A percentile compares a stretch with the other conserved stretches of the same genome.
Conservation (phyloP, 2,113 vertebrate genomes). For the Falco punctatus region DNA sequence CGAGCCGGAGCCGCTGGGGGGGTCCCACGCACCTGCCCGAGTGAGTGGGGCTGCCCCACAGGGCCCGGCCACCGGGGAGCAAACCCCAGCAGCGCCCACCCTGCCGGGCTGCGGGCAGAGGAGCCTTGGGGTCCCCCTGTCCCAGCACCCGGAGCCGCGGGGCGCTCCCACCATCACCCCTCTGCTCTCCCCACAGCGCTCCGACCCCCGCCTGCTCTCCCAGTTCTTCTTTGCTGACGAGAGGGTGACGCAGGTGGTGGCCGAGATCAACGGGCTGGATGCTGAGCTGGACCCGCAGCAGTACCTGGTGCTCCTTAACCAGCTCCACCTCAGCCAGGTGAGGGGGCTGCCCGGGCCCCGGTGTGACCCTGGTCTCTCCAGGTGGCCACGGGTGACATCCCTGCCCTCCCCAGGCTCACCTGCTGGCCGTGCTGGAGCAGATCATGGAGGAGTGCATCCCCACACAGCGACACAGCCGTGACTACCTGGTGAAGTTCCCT, state of each 20-base stretch:
- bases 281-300: constrained; percentile 73
- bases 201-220: constrained; percentile 73
- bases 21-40: not conserved
- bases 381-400: not conserved
- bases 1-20: not conserved
- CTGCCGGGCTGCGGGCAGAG: rapidly evolving
- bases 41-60: not conserved
- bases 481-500: constrained; percentile 78
- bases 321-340: constrained; percentile 78
- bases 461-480: constrained; percentile 65
- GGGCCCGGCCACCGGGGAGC: not conserved
- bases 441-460: constrained; percentile 78
- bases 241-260: constrained; percentile 65
- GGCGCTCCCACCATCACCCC: rapidly evolving
- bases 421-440: constrained; percentile 70
- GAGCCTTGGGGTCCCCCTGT: not conserved
- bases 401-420: constrained; percentile 61
- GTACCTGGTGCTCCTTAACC: constrained; percentile 75
- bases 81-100: no score
- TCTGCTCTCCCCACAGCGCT: constrained; percentile 56
- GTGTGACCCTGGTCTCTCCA: rapidly evolving
- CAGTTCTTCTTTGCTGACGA: constrained; percentile 79
- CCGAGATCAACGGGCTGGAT: constrained; percentile 71
- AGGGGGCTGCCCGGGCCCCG: rapidly evolving
- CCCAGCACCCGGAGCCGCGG: rapidly evolving